Conservation (phyloP, 2,113 vertebrate species). For the Plotosus lineatus region DNA sequence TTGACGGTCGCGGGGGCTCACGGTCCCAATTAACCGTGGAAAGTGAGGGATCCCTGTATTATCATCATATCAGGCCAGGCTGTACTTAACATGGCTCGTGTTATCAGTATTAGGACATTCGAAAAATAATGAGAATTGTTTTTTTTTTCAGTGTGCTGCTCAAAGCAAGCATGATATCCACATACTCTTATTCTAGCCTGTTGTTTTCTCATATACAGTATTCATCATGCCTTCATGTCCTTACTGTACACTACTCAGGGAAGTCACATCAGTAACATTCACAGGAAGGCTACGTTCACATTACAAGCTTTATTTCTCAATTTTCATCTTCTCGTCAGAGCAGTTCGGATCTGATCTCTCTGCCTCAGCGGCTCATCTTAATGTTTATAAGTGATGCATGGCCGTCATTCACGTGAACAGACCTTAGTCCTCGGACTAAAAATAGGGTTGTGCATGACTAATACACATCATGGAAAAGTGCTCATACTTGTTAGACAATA, state of each 20-base stretch:
- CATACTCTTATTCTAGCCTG: background rate
- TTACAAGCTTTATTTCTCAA: constrained; percentile 11
- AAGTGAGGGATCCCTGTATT: too few species aligned
- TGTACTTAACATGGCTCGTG: constrained; percentile 1
- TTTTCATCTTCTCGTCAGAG: background rate
- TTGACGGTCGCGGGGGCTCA: too few species aligned
- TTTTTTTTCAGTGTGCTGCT: background rate
- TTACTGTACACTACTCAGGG: background rate
- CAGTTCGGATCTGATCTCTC: background rate
- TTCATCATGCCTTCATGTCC: background rate
- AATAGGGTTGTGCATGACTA: background rate
- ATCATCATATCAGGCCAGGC: background rate
- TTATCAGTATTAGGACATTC: background rate
- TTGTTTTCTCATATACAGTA: background rate
- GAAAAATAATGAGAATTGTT: background rate
- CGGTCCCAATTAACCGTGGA: too few species aligned
- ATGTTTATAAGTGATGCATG: too few species aligned
- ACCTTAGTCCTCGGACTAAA: background rate
- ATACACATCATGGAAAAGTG: background rate
- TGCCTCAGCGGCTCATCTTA: too few species aligned
- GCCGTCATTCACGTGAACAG: background rate
- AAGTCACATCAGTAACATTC: background rate
- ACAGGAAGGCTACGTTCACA: background rate
- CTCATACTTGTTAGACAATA: background rate
- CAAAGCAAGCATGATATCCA: background rate